Evolutionary conservation across 2,797 vertebrate genomes (phyloP).

Genomic region (Hyperoplus lanceolatus): DNA sequence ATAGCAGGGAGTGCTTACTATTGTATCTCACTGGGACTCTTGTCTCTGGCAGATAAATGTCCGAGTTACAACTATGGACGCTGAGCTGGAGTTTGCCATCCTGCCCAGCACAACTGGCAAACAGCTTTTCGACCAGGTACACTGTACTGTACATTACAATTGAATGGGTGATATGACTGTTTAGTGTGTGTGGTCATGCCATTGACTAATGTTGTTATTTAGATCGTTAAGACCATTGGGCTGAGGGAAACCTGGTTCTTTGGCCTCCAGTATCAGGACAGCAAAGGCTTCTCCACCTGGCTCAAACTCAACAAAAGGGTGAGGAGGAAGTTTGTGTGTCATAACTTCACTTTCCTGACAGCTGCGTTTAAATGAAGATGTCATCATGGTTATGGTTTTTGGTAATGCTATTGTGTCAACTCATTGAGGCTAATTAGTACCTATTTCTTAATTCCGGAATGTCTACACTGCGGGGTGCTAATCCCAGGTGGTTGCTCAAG

Average conservation of each 20-base stretch:
- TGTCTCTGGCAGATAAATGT: constrained; percentile 91
- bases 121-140: constrained; percentile 98
- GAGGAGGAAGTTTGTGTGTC: constrained; percentile 50
- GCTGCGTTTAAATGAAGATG: constrained; percentile 1
- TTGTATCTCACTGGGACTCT: constrained; percentile 53
- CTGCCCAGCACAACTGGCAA: constrained; percentile 97
- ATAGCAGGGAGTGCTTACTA: constrained; percentile 15
- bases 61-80: constrained; percentile 97
- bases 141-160: background rate
- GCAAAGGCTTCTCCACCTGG: constrained; percentile 97
- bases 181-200: constrained; percentile 6
- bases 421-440: constrained; percentile 52
- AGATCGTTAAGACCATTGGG: constrained; percentile 99
- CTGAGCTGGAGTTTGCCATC: constrained; percentile 98
- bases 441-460: constrained; percentile 28
- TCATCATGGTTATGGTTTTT: constrained; percentile 15
- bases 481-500: constrained; percentile 93
- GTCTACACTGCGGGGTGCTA: constrained; percentile 16
- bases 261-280: constrained; percentile 97
- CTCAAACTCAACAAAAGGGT: constrained; percentile 98
- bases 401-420: background rate
- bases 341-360: background rate
- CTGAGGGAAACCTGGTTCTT: constrained; percentile 98
- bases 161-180: background rate
- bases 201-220: constrained; percentile 16